Conservation (phyloP, 2,113 vertebrate species). For the Paramisgurnus dabryanus region DNA sequence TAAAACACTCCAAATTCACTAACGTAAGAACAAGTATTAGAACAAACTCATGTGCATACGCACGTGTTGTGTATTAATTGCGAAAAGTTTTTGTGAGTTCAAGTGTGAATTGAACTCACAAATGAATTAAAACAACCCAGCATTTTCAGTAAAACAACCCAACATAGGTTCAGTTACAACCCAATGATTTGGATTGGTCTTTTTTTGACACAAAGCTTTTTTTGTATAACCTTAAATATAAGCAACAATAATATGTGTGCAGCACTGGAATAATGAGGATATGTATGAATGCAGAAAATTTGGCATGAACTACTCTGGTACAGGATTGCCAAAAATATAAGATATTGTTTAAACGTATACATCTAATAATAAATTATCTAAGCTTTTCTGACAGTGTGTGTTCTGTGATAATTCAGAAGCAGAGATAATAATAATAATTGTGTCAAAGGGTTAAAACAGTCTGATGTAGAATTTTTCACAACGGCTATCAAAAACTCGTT, state of each 20-base stretch:
- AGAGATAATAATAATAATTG: not conserved
- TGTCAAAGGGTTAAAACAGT: not conserved
- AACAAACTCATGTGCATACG: too few species aligned
- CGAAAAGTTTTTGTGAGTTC: too few species aligned
- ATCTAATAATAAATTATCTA: conserved; percentile 13
- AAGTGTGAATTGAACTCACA: too few species aligned
- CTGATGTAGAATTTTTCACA: not conserved
- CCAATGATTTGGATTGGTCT: too few species aligned
- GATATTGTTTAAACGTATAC: not conserved
- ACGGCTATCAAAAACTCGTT: not conserved
- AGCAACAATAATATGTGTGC: not conserved
- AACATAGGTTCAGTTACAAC: too few species aligned
- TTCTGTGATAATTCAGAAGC: conserved; percentile 12
- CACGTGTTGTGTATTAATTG: too few species aligned
- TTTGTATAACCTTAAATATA: too few species aligned
- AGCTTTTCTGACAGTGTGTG: conserved; percentile 12
- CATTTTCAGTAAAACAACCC: too few species aligned
- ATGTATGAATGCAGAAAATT: not conserved
- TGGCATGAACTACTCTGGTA: not conserved
- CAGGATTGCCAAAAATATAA: not conserved
- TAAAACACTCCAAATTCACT: too few species aligned
- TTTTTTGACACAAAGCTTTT: too few species aligned
- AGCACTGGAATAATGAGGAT: not conserved
- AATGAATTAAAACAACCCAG: too few species aligned
- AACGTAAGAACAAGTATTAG: too few species aligned